Base-by-base conservation (phyloP, 2,113 vertebrate genomes). In the Pyrgilauda ruficollis region DNA sequence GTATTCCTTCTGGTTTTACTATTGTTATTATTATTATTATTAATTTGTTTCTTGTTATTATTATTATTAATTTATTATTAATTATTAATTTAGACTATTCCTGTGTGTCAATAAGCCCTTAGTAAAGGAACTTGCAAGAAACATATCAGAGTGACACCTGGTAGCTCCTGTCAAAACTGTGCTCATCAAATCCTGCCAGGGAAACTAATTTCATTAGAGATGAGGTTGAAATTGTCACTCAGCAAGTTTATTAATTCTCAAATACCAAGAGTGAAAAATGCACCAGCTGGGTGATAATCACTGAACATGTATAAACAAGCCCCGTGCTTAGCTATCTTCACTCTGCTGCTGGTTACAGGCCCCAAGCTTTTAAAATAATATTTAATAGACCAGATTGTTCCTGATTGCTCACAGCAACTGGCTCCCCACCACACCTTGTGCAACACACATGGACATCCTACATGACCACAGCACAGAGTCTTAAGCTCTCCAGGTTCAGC, bases 231-330 rank as follows among this genome's bases (percentile, higher is more conserved):
- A 86, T 94, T 96, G 94, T 94, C 94, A 91, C 87, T 94, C 64
- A 76, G 93, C 76, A 94, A 88, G 85, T 95, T 84, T 96, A 95
- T 96, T 96, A 96, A 96, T 95, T 96, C 78, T 74, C 89, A 72
- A 27, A 62, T 92, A 96, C 67, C 28, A 88, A 92, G 93, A 94
- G 86, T 87, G 56, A 90, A 68, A 62, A 92, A 88, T 5, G 8
- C 61, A 70, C 94, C 87, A 87, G 84, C 97, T 88, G 95, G 70
- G 93, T 43, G 43, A 90, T 90, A 75, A 80, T 80, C 92, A 91
- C 50, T 82, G 70, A 69, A 52, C 85, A 72, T 58, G 87, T 76
- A 89, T 18, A 39, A 89, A 94, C 92, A 96, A 64, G 93, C 28
- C 77, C 75, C n/a, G 33, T 70, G 30, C n/a, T 79, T 89, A 87